A percentile compares a stretch with the other conserved stretches of the same genome.
Evolutionary conservation across 2,888 invertebrate genomes (phyloP).

Genomic region (Torymus aiolomorphi): DNA sequence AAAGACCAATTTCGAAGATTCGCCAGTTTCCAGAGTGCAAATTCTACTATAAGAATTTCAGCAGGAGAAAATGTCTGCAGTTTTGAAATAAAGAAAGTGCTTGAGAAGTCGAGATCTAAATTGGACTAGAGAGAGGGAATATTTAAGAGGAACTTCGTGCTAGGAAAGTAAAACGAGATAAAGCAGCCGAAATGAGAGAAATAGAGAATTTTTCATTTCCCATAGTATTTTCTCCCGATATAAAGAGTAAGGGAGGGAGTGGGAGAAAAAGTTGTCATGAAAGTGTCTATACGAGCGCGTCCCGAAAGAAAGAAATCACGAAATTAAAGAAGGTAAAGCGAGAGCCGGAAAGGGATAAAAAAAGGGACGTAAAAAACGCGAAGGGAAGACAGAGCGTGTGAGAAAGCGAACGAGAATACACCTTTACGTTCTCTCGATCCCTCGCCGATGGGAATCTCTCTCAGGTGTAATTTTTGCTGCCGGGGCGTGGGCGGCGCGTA

Average conservation of each 20-base stretch:
- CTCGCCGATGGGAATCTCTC: too few relatives aligned
- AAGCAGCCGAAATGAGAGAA: neutral
- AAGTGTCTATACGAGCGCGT: too few relatives aligned
- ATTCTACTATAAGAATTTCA: neutral
- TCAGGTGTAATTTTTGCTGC: too few relatives aligned
- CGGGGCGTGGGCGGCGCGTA: neutral
- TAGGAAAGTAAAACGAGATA: conserved; percentile 7
- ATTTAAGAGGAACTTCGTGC: neutral
- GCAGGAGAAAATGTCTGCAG: neutral
- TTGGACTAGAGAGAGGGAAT: neutral
- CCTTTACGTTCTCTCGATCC: too few relatives aligned
- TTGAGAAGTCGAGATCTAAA: neutral
- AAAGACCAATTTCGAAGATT: neutral
- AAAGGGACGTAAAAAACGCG: neutral
- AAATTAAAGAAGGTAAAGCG: too few relatives aligned
- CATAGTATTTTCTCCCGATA: neutral
- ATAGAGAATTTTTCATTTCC: conserved; percentile 6
- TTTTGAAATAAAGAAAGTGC: neutral
- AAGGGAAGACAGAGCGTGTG: neutral
- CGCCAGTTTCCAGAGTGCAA: neutral
- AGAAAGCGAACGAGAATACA: neutral
- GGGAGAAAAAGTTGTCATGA: too few relatives aligned
- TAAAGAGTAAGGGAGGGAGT: too few relatives aligned
- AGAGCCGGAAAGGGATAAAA: too few relatives aligned
- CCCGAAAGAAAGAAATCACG: too few relatives aligned